These are phyloP conservation scores for Merops nubicus DNA, from an alignment of 2,113 vertebrate genomes.

Conservation along the genomic window DNA sequence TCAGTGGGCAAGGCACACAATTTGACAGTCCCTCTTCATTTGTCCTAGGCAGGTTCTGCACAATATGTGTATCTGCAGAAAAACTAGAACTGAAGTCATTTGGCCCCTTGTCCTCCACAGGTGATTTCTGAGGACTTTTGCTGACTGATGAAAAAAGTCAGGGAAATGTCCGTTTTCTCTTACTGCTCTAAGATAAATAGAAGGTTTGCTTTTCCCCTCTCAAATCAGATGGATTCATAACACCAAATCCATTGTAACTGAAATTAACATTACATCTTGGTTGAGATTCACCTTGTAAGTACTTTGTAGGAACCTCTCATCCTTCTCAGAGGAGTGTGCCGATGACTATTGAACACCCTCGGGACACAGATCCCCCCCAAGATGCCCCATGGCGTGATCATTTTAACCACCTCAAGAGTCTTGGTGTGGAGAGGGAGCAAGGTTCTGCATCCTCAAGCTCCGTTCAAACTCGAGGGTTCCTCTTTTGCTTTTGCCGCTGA, in stretches of 20 bases:
- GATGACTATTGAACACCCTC: fast-evolving
- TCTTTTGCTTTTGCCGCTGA: background rate
- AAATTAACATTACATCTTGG: background rate
- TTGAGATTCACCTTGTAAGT: too few relatives aligned
- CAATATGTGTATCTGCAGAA: background rate
- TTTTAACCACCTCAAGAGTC: background rate
- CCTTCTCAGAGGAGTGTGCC: fast-evolving
- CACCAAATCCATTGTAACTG: fast-evolving
- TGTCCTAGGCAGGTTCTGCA: background rate
- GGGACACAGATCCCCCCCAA: background rate
- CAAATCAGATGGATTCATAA: background rate
- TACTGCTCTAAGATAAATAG: background rate
- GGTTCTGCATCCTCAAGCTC: background rate
- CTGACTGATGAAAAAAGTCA: background rate
- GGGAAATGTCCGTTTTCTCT: background rate
- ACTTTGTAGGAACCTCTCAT: fast-evolving
- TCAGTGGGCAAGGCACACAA: background rate
- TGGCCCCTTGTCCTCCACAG: background rate
- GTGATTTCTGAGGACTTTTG: background rate
- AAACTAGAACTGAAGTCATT: background rate
- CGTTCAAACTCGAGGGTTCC: background rate
- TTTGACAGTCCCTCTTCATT: background rate
- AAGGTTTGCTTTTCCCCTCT: background rate
- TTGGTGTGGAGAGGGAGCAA: fast-evolving
- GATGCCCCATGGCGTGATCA: fast-evolving